A percentile compares a stretch with the other conserved stretches of the same genome.
These are phyloP conservation scores for Notarius lentiginosus DNA, from an alignment of 2,113 vertebrate genomes.

Conservation along the genomic window DNA sequence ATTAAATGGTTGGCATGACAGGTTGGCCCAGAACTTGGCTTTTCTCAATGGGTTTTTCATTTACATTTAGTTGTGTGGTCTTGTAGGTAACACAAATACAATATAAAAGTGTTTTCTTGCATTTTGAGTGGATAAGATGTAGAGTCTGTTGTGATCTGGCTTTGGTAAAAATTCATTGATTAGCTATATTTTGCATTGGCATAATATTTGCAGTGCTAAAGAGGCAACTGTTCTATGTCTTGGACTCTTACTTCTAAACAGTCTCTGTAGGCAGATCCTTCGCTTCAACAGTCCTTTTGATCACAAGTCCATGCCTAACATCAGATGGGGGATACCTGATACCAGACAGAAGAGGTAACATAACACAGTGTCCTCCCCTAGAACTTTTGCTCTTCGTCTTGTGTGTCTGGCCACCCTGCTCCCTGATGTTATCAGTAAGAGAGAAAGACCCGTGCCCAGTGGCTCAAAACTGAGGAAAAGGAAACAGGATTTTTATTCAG, in stretches of 20 bases:
- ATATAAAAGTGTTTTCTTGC: not conserved
- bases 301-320: conserved; percentile 69
- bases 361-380: conserved; percentile 64
- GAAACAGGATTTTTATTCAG: conserved; percentile 43
- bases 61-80: not conserved
- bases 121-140: not conserved
- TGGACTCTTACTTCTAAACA: conserved; percentile 37
- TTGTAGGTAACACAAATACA: not conserved
- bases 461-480: conserved; percentile 32
- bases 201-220: conserved; percentile 1
- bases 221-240: conserved; percentile 46
- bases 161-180: conserved; percentile 26
- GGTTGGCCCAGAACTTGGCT: conserved; percentile 16
- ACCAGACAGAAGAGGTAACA: conserved; percentile 69
- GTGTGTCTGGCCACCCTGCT: conserved; percentile 65
- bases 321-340: conserved; percentile 71
- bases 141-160: not conserved
- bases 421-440: conserved; percentile 59
- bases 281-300: conserved; percentile 68
- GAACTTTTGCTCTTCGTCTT: conserved; percentile 59
- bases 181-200: conserved; percentile 13
- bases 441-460: conserved; percentile 51
- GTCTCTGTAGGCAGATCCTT: conserved; percentile 51
- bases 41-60: not conserved
- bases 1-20: conserved; percentile 33